Evolutionary conservation across 1,140 invertebrate species (phyloP).

Genomic region (Sycobia sp.): DNA sequence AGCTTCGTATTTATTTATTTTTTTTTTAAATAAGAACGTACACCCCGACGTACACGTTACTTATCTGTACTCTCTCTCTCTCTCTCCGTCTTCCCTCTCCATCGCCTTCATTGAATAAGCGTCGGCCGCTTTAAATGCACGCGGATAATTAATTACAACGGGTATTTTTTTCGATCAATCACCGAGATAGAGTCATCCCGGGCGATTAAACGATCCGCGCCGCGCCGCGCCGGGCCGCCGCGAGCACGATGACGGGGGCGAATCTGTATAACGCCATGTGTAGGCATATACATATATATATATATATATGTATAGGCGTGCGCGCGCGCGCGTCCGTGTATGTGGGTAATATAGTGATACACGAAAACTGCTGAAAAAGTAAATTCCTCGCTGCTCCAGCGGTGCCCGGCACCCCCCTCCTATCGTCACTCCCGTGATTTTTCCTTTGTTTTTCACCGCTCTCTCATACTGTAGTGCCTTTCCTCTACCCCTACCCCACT

Average conservation of each 20-base stretch:
- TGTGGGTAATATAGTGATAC: background rate
- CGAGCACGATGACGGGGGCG: too few relatives aligned
- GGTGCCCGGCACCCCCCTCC: background rate
- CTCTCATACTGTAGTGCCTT: background rate
- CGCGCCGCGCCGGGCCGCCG: too few relatives aligned
- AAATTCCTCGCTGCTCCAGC: conserved; percentile 25
- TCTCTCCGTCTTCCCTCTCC: background rate
- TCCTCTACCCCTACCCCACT: background rate
- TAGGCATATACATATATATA: too few relatives aligned
- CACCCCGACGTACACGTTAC: too few relatives aligned
- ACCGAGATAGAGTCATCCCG: conserved; percentile 32
- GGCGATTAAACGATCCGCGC: conserved; percentile 30
- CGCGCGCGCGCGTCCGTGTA: too few relatives aligned
- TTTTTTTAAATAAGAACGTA: too few relatives aligned
- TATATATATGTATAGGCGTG: too few relatives aligned
- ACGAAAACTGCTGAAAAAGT: conserved; percentile 26
- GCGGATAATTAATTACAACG: conserved; percentile 27
- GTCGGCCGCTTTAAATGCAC: conserved; percentile 11
- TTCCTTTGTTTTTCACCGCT: too few relatives aligned
- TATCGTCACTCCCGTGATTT: too few relatives aligned
- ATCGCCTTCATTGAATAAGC: conserved; percentile 30
- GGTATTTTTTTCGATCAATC: conserved; percentile 33
- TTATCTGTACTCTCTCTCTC: background rate
- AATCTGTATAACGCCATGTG: too few relatives aligned
- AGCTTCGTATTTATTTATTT: too few relatives aligned